Conservation (phyloP, 2,888 invertebrate species). For the Agrochola lota region DNA sequence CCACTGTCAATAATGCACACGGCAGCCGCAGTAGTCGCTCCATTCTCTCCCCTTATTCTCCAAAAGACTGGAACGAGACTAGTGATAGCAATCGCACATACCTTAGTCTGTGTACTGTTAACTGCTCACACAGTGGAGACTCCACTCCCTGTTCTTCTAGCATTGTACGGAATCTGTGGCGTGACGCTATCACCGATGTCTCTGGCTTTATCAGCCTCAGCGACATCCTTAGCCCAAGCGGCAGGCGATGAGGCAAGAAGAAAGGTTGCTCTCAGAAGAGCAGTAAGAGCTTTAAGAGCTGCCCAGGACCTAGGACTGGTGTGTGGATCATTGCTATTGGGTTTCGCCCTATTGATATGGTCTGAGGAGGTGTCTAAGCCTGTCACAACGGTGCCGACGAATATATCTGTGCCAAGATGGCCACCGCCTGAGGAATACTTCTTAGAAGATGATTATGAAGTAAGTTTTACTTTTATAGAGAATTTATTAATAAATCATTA, state of each 20-base stretch:
- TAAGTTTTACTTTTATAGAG: constrained; percentile 64
- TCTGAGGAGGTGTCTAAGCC: constrained; percentile 84
- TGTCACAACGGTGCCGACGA: constrained; percentile 82
- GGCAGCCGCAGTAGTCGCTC: constrained; percentile 90
- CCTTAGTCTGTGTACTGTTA: constrained; percentile 91
- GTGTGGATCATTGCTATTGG: constrained; percentile 83
- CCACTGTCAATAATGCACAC: constrained; percentile 91
- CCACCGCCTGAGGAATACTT: constrained; percentile 88
- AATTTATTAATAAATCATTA: not conserved
- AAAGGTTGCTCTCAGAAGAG: constrained; percentile 83
- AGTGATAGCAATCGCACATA: constrained; percentile 87
- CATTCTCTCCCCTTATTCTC: constrained; percentile 85
- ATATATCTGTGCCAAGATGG: constrained; percentile 83
- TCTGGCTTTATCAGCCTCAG: constrained; percentile 90
- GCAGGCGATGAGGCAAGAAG: constrained; percentile 85
- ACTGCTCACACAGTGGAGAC: constrained; percentile 89
- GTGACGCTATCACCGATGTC: constrained; percentile 90
- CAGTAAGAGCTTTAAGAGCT: constrained; percentile 83
- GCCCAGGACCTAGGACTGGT: constrained; percentile 87
- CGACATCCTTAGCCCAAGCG: constrained; percentile 90
- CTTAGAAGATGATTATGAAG: constrained; percentile 90
- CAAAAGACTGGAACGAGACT: constrained; percentile 84
- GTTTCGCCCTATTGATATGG: constrained; percentile 88
- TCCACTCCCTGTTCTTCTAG: constrained; percentile 81
- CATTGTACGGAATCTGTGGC: constrained; percentile 89